Percentiles rank a stretch among this genome's conserved stretches.
Evolutionary conservation across 1,140 invertebrate genomes (phyloP).

Genomic region (Achatina immaculata): DNA sequence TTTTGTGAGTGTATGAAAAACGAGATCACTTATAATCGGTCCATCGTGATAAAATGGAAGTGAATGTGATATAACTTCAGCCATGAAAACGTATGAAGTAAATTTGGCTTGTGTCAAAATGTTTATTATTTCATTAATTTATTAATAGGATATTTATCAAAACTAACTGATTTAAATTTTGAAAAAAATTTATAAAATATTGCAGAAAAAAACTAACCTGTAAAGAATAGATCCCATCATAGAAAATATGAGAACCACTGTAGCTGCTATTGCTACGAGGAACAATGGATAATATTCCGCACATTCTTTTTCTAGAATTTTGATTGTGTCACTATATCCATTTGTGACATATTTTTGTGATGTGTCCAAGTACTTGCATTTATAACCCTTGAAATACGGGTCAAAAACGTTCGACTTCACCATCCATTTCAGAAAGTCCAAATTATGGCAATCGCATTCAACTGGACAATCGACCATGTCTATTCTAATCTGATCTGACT

Average conservation of each 20-base stretch:
- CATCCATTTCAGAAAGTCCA: constrained; percentile 27
- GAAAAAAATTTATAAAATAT: too few relatives aligned
- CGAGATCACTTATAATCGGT: too few relatives aligned
- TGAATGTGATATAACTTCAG: too few relatives aligned
- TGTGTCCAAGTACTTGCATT: not conserved
- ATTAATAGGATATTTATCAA: too few relatives aligned
- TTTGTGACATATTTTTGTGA: not conserved
- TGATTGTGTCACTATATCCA: not conserved
- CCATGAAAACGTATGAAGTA: too few relatives aligned
- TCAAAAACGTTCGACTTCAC: constrained; percentile 4
- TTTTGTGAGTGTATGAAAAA: too few relatives aligned
- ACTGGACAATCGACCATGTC: constrained; percentile 9
- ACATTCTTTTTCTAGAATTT: constrained; percentile 6
- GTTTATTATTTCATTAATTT: too few relatives aligned
- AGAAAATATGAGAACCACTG: not conserved
- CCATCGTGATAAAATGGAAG: too few relatives aligned
- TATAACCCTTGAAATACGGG: not conserved
- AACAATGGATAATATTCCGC: not conserved
- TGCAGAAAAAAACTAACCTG: too few relatives aligned
- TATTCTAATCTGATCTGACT: not conserved
- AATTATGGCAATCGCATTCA: constrained; percentile 2
- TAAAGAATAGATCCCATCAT: not conserved
- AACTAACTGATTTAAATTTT: too few relatives aligned
- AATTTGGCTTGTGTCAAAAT: too few relatives aligned
- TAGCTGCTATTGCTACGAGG: not conserved